phyloP scores from a whole-genome alignment of 2,888 invertebrate species.

The Perithous albicinctus region DNA sequence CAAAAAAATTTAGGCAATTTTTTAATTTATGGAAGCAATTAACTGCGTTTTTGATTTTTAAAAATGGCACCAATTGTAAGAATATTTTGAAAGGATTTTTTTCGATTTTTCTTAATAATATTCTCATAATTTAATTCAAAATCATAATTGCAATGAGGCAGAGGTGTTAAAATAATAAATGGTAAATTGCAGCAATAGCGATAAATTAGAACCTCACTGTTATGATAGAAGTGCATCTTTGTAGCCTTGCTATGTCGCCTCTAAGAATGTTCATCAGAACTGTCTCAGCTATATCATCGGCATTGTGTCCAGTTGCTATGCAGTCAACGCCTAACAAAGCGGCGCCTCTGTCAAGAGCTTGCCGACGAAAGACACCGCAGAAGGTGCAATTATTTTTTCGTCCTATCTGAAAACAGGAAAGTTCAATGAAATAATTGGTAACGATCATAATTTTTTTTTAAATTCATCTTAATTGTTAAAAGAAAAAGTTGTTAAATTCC shows the following conservation, averaged over 20 bases:
- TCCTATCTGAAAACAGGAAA: conserved; percentile 86
- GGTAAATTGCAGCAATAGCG: neutral
- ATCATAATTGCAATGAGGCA: too few relatives aligned
- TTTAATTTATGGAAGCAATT: too few relatives aligned
- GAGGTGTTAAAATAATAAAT: too few relatives aligned
- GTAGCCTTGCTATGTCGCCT: conserved; percentile 97
- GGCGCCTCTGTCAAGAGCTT: conserved; percentile 98
- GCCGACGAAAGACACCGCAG: conserved; percentile 97
- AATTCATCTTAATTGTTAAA: too few relatives aligned
- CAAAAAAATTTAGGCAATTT: too few relatives aligned
- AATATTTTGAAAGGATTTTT: too few relatives aligned
- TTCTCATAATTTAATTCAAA: too few relatives aligned
- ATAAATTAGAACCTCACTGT: conserved; percentile 88
- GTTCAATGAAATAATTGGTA: neutral
- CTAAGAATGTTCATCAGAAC: conserved; percentile 98
- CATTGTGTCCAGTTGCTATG: conserved; percentile 98
- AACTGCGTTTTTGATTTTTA: too few relatives aligned
- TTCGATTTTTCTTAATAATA: too few relatives aligned
- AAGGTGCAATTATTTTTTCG: conserved; percentile 98
- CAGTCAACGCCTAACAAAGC: conserved; percentile 94
- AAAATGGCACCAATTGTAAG: too few relatives aligned
- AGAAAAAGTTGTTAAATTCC: too few relatives aligned
- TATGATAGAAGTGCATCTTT: conserved; percentile 95
- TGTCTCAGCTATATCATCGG: conserved; percentile 99
- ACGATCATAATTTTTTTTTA: too few relatives aligned